These are phyloP conservation scores for Atherinomorus stipes DNA, from an alignment of 2,113 vertebrate species.

Conservation along the genomic window DNA sequence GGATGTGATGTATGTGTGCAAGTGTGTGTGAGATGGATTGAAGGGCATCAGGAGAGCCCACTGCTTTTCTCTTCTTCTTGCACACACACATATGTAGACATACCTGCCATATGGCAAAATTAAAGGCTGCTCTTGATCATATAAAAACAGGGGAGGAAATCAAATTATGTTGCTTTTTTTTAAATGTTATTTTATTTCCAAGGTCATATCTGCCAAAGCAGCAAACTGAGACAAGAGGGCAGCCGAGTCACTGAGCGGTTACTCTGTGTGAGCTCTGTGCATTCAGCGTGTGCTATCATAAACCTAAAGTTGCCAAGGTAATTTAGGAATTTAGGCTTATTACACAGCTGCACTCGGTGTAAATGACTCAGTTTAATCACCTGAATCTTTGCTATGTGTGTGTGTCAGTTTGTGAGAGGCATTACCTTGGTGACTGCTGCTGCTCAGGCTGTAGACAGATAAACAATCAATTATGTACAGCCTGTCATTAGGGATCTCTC, in stretches of 20 bases:
- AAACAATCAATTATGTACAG: constrained; percentile 85
- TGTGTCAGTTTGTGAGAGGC: constrained; percentile 10
- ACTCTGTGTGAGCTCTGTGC: not conserved
- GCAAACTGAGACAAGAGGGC: constrained; percentile 40
- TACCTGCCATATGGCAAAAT: constrained; percentile 44
- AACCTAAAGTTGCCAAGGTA: constrained; percentile 27
- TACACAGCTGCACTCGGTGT: constrained; percentile 18
- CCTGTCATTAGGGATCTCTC: constrained; percentile 68
- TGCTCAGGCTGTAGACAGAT: constrained; percentile 76
- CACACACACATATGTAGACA: constrained; percentile 21
- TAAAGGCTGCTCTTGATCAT: constrained; percentile 49
- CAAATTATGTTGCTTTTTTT: constrained; percentile 26
- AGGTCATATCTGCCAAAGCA: constrained; percentile 71
- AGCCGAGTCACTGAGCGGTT: constrained; percentile 29
- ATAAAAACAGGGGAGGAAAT: constrained; percentile 48
- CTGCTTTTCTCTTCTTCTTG: constrained; percentile 40
- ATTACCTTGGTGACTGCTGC: constrained; percentile 57
- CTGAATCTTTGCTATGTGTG: constrained; percentile 40
- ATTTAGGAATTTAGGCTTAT: constrained; percentile 45
- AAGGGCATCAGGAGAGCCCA: constrained; percentile 57
- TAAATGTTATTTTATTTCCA: constrained; percentile 46
- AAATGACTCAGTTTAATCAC: constrained; percentile 44
- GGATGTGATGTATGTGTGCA: constrained; percentile 55
- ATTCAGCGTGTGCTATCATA: constrained; percentile 18
- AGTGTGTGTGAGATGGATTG: constrained; percentile 57